These are phyloP conservation scores for Sarcophaga variegata DNA, from an alignment of 2,888 invertebrate genomes.

Conservation along the genomic window DNA sequence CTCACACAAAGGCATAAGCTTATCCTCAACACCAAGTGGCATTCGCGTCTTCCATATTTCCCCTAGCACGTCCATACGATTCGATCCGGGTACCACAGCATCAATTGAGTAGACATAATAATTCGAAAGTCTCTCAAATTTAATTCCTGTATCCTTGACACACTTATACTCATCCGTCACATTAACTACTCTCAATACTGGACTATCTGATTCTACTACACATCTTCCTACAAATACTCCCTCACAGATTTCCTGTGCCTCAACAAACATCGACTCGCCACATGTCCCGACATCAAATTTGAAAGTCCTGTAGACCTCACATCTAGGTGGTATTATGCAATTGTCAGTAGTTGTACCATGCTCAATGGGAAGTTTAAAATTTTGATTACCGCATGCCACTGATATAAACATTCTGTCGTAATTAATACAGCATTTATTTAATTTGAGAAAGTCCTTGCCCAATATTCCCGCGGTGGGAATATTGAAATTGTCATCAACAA, in stretches of 20 bases:
- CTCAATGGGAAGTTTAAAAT: too few species aligned
- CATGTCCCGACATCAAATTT: too few species aligned
- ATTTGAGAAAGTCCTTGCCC: too few species aligned
- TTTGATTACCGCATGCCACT: too few species aligned
- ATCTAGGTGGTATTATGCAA: too few species aligned
- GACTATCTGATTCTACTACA: neutral
- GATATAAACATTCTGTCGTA: too few species aligned
- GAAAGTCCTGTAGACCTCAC: too few species aligned
- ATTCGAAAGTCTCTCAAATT: slow-evolving; percentile 10
- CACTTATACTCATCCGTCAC: slow-evolving; percentile 2
- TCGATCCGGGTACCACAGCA: neutral
- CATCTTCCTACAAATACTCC: slow-evolving; percentile 16
- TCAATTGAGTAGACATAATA: slow-evolving; percentile 8
- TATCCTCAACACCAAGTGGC: neutral
- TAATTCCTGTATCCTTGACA: neutral
- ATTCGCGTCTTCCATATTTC: neutral
- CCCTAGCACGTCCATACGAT: neutral
- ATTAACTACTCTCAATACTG: slow-evolving; percentile 10
- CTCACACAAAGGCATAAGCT: slow-evolving; percentile 5
- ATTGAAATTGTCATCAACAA: too few species aligned
- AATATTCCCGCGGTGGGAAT: too few species aligned
- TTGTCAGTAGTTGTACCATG: too few species aligned
- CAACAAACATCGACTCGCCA: neutral
- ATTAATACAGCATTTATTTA: too few species aligned
- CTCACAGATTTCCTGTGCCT: slow-evolving; percentile 2